These are phyloP conservation scores for Trissolcus brochymenae DNA, from an alignment of 2,888 invertebrate genomes.

Conservation along the genomic window DNA sequence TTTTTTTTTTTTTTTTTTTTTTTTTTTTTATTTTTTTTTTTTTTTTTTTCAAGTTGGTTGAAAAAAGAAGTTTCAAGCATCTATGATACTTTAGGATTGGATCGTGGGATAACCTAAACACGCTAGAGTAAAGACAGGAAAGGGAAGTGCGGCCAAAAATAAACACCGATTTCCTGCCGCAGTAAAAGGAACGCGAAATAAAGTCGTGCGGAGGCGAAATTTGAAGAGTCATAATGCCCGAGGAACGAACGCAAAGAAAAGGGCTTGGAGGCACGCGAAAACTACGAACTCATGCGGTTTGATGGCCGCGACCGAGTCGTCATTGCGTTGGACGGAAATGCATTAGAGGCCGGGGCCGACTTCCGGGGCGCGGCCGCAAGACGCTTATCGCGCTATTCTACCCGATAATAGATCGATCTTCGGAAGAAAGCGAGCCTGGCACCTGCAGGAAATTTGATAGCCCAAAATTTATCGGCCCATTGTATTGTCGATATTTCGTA, in stretches of 20 bases:
- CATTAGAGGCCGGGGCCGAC: constrained; percentile 69
- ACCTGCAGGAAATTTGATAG: constrained; percentile 63
- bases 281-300: constrained; percentile 68
- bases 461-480: constrained; percentile 39
- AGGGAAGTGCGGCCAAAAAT: constrained; percentile 28
- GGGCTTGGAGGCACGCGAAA: constrained; percentile 41
- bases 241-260: constrained; percentile 10
- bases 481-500: constrained; percentile 44
- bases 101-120: constrained; percentile 16
- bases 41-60: too few species aligned
- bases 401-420: constrained; percentile 58
- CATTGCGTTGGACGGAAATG: constrained; percentile 66
- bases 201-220: constrained; percentile 18
- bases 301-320: constrained; percentile 65
- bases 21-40: too few species aligned
- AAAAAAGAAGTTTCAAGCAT: constrained; percentile 7
- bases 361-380: constrained; percentile 56
- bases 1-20: too few species aligned
- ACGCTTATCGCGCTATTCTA: background rate
- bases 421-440: constrained; percentile 60
- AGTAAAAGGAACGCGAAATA: constrained; percentile 14
- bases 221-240: constrained; percentile 21
- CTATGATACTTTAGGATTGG: constrained; percentile 24
- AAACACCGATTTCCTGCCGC: constrained; percentile 35
- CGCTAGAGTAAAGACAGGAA: constrained; percentile 5